Evolutionary conservation across 2,113 vertebrate species (phyloP), one percentile per base, ranked within the genome.

Genomic region (Hypomesus transpacificus): DNA sequence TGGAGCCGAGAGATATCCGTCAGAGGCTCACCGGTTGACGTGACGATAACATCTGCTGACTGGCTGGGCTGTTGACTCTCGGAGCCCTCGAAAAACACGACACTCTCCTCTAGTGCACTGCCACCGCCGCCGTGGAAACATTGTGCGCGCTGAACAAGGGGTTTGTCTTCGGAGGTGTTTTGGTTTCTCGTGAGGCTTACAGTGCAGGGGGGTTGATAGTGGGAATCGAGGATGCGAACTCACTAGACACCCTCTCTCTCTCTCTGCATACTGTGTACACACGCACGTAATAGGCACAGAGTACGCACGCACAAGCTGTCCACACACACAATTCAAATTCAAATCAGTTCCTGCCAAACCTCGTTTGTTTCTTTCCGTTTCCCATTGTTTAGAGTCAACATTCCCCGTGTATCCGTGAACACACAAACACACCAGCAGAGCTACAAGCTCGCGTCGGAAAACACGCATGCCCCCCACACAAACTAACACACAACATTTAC

Each of bases 251-350:
- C 13, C 39, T 46, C 58, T 22, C 18, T 13, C 58, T 26, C 24
- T 26, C 58, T 60, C 20, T 22, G 20, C 58, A 20, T 59, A 22
- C 14, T 18, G 16, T 24, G 17, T 21, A 62, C 60, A 34, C 60
- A 31, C 5, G 31, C 26, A 16, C 17, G 8, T 5, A 52, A 56
- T 18, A 56, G 53, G 53, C 66, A n/a, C 64, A 66, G 8, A 34
- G 31, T 34, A 66, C 64, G 51, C 64, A 51, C 67, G n/a, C 53
- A 69, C 53, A 20, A 24, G 34, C 67, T 18, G 14, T 31, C 67
- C 24, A 34, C 53, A 58, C 67, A 69, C 67, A 68, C 69, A 8
- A 46, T 46, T 46, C 39, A 6, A 46, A 46, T 46, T 13, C 39
- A n/a, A n/a, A n/a, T 46, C 39, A 2, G 39, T 46, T 13, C 39